Conservation (phyloP, 1,140 invertebrate species). For the Drosophila ironensis region DNA sequence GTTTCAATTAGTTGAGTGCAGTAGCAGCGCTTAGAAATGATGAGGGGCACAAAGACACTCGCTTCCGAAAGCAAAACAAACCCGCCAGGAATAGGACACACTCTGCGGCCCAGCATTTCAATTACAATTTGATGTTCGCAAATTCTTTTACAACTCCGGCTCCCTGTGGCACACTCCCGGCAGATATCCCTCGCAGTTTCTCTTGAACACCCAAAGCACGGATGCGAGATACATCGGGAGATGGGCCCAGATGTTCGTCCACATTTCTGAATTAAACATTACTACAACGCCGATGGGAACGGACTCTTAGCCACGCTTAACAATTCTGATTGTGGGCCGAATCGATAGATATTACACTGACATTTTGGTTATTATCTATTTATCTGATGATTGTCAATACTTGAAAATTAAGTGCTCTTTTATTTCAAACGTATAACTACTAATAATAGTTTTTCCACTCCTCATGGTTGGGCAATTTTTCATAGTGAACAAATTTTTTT, state of each 20-base stretch:
- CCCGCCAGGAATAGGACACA: slow-evolving; percentile 2
- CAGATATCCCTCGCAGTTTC: slow-evolving; percentile 31
- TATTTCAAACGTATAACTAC: no score
- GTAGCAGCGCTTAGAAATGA: slow-evolving; percentile 31
- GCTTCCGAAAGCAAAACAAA: slow-evolving; percentile 8
- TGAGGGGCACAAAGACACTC: slow-evolving; percentile 4
- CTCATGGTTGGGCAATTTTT: background rate
- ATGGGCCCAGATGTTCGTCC: background rate
- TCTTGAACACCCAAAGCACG: slow-evolving; percentile 20
- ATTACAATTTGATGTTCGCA: slow-evolving; percentile 31
- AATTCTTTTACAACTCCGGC: slow-evolving; percentile 11
- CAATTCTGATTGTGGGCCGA: slow-evolving; percentile 6
- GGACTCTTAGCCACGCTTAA: slow-evolving; percentile 4
- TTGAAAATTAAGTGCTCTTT: background rate
- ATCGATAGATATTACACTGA: background rate
- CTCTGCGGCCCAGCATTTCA: slow-evolving; percentile 1
- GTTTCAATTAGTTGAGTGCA: slow-evolving; percentile 67
- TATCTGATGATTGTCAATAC: background rate
- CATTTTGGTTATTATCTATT: background rate
- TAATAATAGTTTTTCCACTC: background rate
- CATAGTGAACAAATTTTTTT: slow-evolving; percentile 9
- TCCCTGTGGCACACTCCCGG: slow-evolving; percentile 42
- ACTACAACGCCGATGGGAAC: slow-evolving; percentile 5
- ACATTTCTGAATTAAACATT: slow-evolving; percentile 25
- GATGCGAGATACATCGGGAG: slow-evolving; percentile 7